Percentiles rank a stretch among this genome's conserved stretches.
Conservation (phyloP, 2,797 vertebrate genomes). For the Micrastur ruficollis region DNA sequence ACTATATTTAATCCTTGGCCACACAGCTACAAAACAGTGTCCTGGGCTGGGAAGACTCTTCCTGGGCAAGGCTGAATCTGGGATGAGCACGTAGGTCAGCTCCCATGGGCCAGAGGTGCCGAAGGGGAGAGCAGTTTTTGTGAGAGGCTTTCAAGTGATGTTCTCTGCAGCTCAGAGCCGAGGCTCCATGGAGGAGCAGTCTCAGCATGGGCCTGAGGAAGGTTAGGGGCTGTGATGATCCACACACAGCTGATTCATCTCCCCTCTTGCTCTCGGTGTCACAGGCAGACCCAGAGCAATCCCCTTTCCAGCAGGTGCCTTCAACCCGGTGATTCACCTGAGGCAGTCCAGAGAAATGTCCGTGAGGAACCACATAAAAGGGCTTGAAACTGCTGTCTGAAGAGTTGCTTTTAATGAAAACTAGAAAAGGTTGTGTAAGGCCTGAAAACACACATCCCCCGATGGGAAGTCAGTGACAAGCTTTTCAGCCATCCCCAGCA, state of each 20-base stretch:
- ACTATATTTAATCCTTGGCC: background rate
- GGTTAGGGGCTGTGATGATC: background rate
- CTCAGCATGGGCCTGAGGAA: background rate
- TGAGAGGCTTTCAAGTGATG: background rate
- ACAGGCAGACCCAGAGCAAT: background rate
- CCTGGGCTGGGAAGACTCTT: background rate
- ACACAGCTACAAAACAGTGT: background rate
- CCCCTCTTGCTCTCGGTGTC: background rate
- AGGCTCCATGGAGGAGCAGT: background rate
- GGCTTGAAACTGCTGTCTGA: background rate
- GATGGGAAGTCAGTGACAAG: background rate
- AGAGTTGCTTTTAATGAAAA: background rate
- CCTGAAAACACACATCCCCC: background rate
- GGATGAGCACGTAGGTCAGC: background rate
- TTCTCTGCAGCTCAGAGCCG: background rate
- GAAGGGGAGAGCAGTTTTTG: background rate
- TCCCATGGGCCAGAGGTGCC: background rate
- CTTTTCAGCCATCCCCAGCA: background rate
- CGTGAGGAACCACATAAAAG: background rate
- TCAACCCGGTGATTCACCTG: background rate
- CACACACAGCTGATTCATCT: background rate
- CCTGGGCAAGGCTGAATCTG: background rate
- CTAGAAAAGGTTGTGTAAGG: background rate
- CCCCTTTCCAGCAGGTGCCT: background rate
- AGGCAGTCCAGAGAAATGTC: background rate